These are phyloP conservation scores for Alosa sapidissima DNA, from an alignment of 2,797 vertebrate species.

Conservation along the genomic window DNA sequence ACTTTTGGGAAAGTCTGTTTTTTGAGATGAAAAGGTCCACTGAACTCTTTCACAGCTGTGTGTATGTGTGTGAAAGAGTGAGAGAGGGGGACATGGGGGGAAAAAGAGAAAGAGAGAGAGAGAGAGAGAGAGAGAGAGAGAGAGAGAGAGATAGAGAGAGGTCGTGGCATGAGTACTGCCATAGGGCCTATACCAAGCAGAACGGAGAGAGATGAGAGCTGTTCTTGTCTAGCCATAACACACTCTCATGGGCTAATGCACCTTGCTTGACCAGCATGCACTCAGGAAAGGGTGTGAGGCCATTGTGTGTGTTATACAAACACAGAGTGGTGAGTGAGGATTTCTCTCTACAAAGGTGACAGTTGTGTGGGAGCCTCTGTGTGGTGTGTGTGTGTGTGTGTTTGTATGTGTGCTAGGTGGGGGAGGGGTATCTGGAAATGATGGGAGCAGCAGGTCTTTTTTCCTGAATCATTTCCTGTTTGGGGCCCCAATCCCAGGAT, in stretches of 20 bases:
- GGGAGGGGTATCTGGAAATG: slow-evolving; percentile 16
- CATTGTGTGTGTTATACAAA: slow-evolving; percentile 10
- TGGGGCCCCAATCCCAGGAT: slow-evolving; percentile 29
- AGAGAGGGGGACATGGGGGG: neutral
- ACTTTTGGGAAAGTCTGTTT: slow-evolving; percentile 67
- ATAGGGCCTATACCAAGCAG: neutral
- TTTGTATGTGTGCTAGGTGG: neutral
- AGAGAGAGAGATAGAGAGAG: neutral
- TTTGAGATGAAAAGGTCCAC: slow-evolving; percentile 57
- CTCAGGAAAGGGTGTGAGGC: slow-evolving; percentile 7
- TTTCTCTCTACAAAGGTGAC: neutral
- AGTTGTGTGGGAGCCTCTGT: neutral
- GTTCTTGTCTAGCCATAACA: neutral
- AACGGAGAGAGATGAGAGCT: neutral
- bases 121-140: neutral
- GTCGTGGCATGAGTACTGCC: neutral
- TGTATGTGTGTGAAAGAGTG: neutral
- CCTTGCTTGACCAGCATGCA: neutral
- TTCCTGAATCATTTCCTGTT: slow-evolving; percentile 38
- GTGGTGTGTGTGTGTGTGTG: slow-evolving; percentile 8
- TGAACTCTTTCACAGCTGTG: slow-evolving; percentile 59
- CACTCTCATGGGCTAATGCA: neutral
- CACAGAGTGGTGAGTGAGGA: neutral
- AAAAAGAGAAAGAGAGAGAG: neutral
- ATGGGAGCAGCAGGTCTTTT: slow-evolving; percentile 32